phyloP scores from a whole-genome alignment of 2,888 invertebrate genomes.

The Urechis unicinctus region DNA sequence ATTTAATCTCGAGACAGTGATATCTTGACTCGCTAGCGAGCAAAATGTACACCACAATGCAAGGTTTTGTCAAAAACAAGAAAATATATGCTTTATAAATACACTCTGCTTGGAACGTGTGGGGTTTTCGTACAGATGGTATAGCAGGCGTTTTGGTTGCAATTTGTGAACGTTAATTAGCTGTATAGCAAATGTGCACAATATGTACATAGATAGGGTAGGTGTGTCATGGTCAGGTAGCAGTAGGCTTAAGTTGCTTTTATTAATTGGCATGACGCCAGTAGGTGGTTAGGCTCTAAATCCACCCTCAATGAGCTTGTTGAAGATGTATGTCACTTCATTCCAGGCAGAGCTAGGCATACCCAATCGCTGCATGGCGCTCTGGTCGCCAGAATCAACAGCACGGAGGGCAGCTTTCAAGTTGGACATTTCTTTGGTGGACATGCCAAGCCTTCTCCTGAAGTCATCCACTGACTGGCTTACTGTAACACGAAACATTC shows the following conservation, averaged over 20 bases:
- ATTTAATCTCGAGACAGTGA: no score
- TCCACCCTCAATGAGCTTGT: constrained; percentile 19
- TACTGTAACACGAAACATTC: constrained; percentile 12
- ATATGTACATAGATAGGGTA: no score
- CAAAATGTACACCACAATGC: no score
- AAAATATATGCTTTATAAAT: background rate
- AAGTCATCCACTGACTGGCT: constrained; percentile 21
- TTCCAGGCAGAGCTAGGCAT: constrained; percentile 20
- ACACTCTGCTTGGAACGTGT: background rate
- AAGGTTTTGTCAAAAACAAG: background rate
- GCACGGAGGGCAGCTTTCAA: constrained; percentile 13
- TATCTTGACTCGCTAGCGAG: no score
- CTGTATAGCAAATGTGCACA: no score
- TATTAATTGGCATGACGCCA: no score
- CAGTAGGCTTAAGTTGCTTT: no score
- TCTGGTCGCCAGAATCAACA: constrained; percentile 11
- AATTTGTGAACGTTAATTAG: background rate
- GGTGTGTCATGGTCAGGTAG: no score
- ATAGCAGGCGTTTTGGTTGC: background rate
- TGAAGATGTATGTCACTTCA: constrained; percentile 20
- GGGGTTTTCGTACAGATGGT: no score
- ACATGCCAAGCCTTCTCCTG: constrained; percentile 12
- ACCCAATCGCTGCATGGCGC: constrained; percentile 13
- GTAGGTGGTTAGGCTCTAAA: constrained; percentile 18
- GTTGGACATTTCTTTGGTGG: constrained; percentile 5